These are phyloP conservation scores for Drosophila meridiana DNA, from an alignment of 2,888 invertebrate genomes.

Conservation along the genomic window DNA sequence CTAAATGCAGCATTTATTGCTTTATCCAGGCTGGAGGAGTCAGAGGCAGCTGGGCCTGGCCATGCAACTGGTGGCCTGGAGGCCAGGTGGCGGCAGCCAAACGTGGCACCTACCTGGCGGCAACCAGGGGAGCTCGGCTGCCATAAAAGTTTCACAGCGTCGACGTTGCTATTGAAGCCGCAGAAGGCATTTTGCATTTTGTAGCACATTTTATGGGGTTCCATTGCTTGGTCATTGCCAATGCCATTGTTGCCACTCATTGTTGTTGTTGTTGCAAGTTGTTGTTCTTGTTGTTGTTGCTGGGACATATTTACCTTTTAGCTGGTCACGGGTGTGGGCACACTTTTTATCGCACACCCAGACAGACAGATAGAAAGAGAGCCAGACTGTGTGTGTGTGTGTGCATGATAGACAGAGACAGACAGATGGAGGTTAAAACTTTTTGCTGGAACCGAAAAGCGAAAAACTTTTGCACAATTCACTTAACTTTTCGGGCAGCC, in stretches of 20 bases:
- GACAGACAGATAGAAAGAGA: background rate
- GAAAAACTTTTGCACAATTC: slow-evolving; percentile 80
- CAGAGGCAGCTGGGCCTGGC: slow-evolving; percentile 55
- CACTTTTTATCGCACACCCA: slow-evolving; percentile 30
- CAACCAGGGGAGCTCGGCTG: slow-evolving; percentile 36
- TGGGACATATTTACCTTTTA: slow-evolving; percentile 75
- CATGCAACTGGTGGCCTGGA: slow-evolving; percentile 77
- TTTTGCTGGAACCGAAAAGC: slow-evolving; percentile 65
- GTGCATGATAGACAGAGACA: background rate
- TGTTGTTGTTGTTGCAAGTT: slow-evolving; percentile 28
- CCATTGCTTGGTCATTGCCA: slow-evolving; percentile 71
- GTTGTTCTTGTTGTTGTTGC: slow-evolving; percentile 38
- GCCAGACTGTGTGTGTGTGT: no score
- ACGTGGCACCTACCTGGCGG: slow-evolving; percentile 35
- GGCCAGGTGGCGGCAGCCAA: slow-evolving; percentile 44
- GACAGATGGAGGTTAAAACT: slow-evolving; percentile 41
- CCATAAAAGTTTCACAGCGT: slow-evolving; percentile 73
- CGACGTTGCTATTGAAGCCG: slow-evolving; percentile 76
- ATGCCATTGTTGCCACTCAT: slow-evolving; percentile 62
- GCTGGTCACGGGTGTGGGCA: slow-evolving; percentile 41
- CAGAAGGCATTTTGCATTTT: slow-evolving; percentile 81
- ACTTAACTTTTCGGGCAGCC: slow-evolving; percentile 74
- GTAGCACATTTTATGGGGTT: slow-evolving; percentile 77
- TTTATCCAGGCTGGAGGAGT: slow-evolving; percentile 61
- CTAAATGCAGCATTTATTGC: slow-evolving; percentile 76